Base-by-base conservation (phyloP, 2,888 invertebrate genomes). In the Amiota communis region DNA sequence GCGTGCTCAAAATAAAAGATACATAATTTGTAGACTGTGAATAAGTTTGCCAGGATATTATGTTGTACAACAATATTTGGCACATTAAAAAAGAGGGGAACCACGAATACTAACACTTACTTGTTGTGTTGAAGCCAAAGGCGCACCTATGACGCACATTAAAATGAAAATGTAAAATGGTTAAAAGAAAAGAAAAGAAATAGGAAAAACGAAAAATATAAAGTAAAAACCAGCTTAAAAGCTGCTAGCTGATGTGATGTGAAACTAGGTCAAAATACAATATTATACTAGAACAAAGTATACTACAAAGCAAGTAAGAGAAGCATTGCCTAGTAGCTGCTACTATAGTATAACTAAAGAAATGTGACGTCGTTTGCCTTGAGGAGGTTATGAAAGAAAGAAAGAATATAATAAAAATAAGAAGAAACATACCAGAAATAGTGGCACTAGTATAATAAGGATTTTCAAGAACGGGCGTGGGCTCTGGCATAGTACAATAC, bases 241-340 rank as follows among this genome's bases (percentile, higher is more conserved):
- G 17, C 56, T 56, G 15, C 15, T 59, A 59, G 59, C 36, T 13
- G 13, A 36, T 36, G 36, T 36, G 36, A 36, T 36, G 36, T 6
- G 6, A 63, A 63, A 63, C 46, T 63, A 36, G 63, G 63, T 63
- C 63, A 63, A 63, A 63, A 63, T 63, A 13, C 13, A 12, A 63
- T 53, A n/a, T 53, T n/a, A 53, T n/a, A n/a, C n/a, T n/a, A 53
- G 53, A 53, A 53, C n/a, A 53, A 53, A 53, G 53, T n/a, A 10
- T 17, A 59, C 11, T 6, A 63, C n/a, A n/a, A n/a, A 63, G 63
- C 1, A 46, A 63, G 63, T n/a, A 63, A 63, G 46, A 36, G 46
- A 36, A n/a, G 23, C 63, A 46, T 23, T n/a, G 63, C 63, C 3
- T 36, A 23, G 53, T 53, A n/a, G n/a, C 53, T 51, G 1, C 51